Evolutionary conservation across 1,140 invertebrate species (phyloP).

Genomic region (Lucilia cuprina): DNA sequence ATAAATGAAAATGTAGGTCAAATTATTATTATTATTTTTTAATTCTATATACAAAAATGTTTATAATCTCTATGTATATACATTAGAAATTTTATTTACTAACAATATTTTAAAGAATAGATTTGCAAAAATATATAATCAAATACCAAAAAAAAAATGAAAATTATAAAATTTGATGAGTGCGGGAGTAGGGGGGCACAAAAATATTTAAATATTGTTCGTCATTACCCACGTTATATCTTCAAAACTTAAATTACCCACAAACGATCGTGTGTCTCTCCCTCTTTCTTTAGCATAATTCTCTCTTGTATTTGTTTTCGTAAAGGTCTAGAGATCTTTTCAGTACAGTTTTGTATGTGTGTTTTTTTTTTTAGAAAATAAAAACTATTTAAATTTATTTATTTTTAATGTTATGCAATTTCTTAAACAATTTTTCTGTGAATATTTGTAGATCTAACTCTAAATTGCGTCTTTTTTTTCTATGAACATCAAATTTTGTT

Average conservation of each 20-base stretch:
- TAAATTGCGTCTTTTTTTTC: too few species aligned
- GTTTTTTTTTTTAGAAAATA: neutral
- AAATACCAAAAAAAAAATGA: neutral
- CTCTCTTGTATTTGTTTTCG: neutral
- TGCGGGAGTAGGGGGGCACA: too few species aligned
- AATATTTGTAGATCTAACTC: too few species aligned
- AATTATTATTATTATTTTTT: neutral
- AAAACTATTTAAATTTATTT: neutral
- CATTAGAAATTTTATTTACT: neutral
- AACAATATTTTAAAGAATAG: neutral
- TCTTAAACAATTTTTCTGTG: neutral
- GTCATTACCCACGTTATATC: too few species aligned
- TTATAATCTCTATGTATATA: neutral
- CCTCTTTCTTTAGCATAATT: too few species aligned
- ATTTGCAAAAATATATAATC: neutral
- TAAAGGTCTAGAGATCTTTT: neutral
- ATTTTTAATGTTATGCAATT: neutral
- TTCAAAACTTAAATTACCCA: too few species aligned
- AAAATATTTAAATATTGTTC: too few species aligned
- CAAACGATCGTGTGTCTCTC: too few species aligned
- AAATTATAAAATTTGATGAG: too few species aligned
- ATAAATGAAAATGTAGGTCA: neutral
- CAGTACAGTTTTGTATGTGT: neutral
- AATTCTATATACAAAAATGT: neutral
- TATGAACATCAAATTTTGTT: too few species aligned